Evolutionary conservation across 1,140 invertebrate genomes (phyloP).

Genomic region (Drosophila setifemur): DNA sequence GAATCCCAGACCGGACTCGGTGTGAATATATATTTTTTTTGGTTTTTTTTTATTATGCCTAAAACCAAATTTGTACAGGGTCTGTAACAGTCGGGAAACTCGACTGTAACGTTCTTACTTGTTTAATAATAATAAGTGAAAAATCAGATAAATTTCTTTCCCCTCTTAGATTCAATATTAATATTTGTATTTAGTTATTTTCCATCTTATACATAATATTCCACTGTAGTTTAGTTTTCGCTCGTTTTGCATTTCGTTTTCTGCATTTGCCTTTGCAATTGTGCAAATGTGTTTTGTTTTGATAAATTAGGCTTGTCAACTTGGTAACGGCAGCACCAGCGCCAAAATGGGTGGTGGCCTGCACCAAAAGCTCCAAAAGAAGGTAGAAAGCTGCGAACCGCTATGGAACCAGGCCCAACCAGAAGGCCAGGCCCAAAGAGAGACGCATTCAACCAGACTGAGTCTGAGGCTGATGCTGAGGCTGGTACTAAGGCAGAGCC

Average conservation of each 20-base stretch:
- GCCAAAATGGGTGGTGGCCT: slow-evolving; percentile 3
- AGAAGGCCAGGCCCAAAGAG: slow-evolving; percentile 7
- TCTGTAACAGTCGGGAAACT: too few species aligned
- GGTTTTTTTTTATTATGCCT: too few species aligned
- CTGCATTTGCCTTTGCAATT: slow-evolving; percentile 78
- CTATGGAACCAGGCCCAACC: slow-evolving; percentile 26
- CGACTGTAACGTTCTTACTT: too few species aligned
- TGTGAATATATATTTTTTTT: too few species aligned
- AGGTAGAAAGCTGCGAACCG: slow-evolving; percentile 43
- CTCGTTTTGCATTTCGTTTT: slow-evolving; percentile 61
- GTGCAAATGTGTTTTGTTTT: slow-evolving; percentile 81
- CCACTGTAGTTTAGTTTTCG: slow-evolving; percentile 43
- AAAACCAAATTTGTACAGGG: too few species aligned
- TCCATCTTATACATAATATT: too few species aligned
- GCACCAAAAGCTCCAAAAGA: slow-evolving; percentile 3
- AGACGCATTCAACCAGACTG: slow-evolving; percentile 25
- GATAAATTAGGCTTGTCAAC: slow-evolving; percentile 82
- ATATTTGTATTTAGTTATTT: too few species aligned
- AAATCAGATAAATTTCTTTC: neutral
- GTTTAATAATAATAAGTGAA: too few species aligned
- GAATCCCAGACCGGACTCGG: too few species aligned
- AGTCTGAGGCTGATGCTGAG: slow-evolving; percentile 28
- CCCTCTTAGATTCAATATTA: too few species aligned
- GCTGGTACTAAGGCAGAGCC: slow-evolving; percentile 21
- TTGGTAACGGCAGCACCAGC: slow-evolving; percentile 52